Evolutionary conservation across 2,797 vertebrate species (phyloP), one percentile per base, ranked within the genome.

Genomic region (Myripristis jacobus): DNA sequence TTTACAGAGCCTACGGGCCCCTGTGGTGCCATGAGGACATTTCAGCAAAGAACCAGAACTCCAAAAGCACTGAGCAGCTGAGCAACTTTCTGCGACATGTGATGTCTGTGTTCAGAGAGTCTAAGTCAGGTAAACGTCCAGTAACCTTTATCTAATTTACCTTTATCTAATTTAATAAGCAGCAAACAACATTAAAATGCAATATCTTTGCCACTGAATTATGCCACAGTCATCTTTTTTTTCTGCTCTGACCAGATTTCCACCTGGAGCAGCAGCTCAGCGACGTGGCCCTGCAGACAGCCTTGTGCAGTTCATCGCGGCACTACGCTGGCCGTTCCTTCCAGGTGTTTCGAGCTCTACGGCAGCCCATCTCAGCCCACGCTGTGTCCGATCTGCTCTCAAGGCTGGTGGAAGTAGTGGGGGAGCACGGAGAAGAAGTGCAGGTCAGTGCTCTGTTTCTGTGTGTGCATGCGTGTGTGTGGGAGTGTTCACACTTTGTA

Each of bases 11-110:
- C 0, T 96, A 95, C 78, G 97, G 97, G 81, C 96, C 98, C 0
- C 94, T 99, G 66, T 99, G 98, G 98, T 97, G 95, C 91, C 97
- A 99, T 51, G 97, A 99, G 91, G 98, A 99, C 88, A 98, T 98
- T 92, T 98, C 97, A 21, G 96, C 97, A 70, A 99, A 98, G 92
- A 99, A 98, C 83, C 96, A 96, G 79, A 94, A 95, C 82, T 97
- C 96, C 36, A 97, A 97, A 93, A 99, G 98, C 80, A 95, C 96
- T 0, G 96, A 95, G 52, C 97, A 98, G 80, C 94, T 99, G 71
- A 94, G 95, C 4, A 97, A 97, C 87, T 98, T 99, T 73, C 93
- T 99, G 47, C 94, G 95, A 19, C 96, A 99, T 25, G 95, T 99
- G n/a, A 89, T 99, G 0, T 98, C 96, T 10, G 96, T 98, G 19